phyloP scores from a whole-genome alignment of 2,113 vertebrate genomes.

The Narcine bancroftii region DNA sequence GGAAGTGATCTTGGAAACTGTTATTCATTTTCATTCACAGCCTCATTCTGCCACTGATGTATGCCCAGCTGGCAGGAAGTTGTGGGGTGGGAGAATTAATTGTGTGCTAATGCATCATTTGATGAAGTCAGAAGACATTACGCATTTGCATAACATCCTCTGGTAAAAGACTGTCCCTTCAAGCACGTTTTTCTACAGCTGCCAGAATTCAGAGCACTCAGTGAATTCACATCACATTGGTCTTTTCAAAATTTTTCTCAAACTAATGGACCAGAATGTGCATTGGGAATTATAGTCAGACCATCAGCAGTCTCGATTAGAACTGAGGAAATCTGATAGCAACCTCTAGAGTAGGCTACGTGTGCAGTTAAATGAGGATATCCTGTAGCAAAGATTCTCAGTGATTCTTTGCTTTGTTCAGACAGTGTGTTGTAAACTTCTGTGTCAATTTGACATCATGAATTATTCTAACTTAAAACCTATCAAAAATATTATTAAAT shows the following conservation, averaged over 20 bases:
- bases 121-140: conserved; percentile 20
- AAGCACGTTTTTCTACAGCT: not conserved
- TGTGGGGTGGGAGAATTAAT: conserved; percentile 2
- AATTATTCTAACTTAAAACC: too few species aligned
- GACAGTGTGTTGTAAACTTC: too few species aligned
- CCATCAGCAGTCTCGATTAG: too few species aligned
- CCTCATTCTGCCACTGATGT: not conserved
- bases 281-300: too few species aligned
- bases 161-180: conserved; percentile 16
- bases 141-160: conserved; percentile 16
- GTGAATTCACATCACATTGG: not conserved
- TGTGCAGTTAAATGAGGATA: too few species aligned
- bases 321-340: too few species aligned
- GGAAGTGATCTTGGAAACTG: not conserved
- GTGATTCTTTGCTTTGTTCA: too few species aligned
- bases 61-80: conserved; percentile 17
- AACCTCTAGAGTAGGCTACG: too few species aligned
- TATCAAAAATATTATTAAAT: too few species aligned
- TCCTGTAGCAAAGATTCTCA: too few species aligned
- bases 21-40: conserved; percentile 11
- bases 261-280: not conserved
- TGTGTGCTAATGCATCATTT: not conserved
- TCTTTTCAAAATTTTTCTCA: not conserved
- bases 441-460: too few species aligned
- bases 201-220: not conserved